phyloP scores from a whole-genome alignment of 2,113 vertebrate species.

The Emydura subglobosa region DNA sequence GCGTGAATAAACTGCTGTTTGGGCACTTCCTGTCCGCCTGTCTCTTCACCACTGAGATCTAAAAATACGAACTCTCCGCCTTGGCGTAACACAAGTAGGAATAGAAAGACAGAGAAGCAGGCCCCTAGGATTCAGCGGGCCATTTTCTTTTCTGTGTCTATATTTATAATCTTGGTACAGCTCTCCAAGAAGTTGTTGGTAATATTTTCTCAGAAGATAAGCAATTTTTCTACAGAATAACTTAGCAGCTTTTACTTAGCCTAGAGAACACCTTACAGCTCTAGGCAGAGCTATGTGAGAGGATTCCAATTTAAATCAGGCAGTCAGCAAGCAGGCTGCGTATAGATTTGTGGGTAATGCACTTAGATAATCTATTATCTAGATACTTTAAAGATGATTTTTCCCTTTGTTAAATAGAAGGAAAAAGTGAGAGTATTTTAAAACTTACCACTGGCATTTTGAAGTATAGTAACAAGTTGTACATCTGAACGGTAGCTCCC shows the following conservation, averaged over 20 bases:
- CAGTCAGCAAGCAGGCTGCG: slow-evolving; percentile 17
- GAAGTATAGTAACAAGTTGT: not conserved
- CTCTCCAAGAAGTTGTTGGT: not conserved
- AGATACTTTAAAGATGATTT: slow-evolving; percentile 36
- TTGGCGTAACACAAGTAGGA: not conserved
- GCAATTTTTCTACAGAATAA: slow-evolving; percentile 20
- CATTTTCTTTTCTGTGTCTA: not conserved
- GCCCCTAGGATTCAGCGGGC: not conserved
- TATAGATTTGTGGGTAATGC: slow-evolving; percentile 13
- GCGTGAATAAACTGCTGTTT: too few species aligned
- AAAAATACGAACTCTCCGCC: too few species aligned
- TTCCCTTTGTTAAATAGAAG: slow-evolving; percentile 26
- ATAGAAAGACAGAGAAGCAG: not conserved
- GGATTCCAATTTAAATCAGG: slow-evolving; percentile 18
- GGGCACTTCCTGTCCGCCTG: too few species aligned
- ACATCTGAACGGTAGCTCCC: not conserved
- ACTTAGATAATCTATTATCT: slow-evolving; percentile 27
- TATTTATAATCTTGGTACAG: not conserved
- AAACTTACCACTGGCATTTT: not conserved
- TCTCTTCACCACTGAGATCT: too few species aligned
- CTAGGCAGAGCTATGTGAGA: slow-evolving; percentile 1
- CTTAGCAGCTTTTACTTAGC: slow-evolving; percentile 27
- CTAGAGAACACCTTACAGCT: slow-evolving; percentile 31
- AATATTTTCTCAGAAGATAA: slow-evolving; percentile 30
- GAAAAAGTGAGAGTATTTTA: slow-evolving; percentile 34